Base-by-base conservation (phyloP, 2,797 vertebrate genomes). In the Propithecus deckenii region DNA sequence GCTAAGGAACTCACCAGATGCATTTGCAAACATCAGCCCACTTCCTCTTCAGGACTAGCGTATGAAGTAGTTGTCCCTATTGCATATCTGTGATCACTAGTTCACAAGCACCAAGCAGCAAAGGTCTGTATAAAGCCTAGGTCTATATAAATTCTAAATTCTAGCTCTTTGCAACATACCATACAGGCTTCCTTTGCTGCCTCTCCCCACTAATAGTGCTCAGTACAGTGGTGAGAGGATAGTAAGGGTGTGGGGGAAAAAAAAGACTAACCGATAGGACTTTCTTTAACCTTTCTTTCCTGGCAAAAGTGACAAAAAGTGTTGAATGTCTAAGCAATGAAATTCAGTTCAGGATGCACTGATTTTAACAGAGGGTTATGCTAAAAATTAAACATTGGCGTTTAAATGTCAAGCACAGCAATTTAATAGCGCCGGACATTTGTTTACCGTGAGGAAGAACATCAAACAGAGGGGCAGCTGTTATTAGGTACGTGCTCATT, bases 281-380 rank as follows among this genome's bases (percentile, higher is more conserved):
- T 86, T 57, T 86, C 35, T 43, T 79, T 41, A 79, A 57, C 11
- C 69, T 89, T 63, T 22, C 52, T 89, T 86, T 83, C 57, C 75
- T 84, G 76, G 75, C 75, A 98, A 94, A 94, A 94, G 14, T 93
- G 25, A 83, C 18, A 52, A 81, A 96, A 71, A 65, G 63, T 38
- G 7, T 48, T 75, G 32, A 96, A 83, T 32, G 25, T 80, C 32
- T 91, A 96, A 79, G 5, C 13, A 98, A 96, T 74, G 55, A 91
- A 95, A 97, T 17, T 90, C 63, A 23, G 57, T 94, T 79, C 91
- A 72, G 57, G 43, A 55, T 95, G 48, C 13, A 74, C 20, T 71
- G 63, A 75, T 38, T 71, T 61, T 85, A 93, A 87, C 72, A 95
- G 25, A 55, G 28, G 0, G 17, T 50, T 96, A 94, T 76, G 86